These are phyloP conservation scores for Philaethria dido DNA, from an alignment of 2,888 invertebrate species.

Conservation along the genomic window DNA sequence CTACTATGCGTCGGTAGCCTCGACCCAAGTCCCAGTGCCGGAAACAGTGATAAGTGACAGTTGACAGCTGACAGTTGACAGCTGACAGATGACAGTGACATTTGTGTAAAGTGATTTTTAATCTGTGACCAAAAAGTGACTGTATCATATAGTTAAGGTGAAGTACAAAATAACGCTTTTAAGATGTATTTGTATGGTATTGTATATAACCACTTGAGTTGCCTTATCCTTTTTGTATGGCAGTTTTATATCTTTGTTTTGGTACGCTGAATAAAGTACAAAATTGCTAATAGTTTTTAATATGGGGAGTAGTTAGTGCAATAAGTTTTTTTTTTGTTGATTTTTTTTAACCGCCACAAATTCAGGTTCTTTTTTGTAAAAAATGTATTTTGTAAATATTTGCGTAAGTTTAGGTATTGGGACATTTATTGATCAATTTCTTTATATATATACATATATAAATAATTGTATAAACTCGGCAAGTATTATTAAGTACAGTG, in stretches of 20 bases:
- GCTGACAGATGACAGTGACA: constrained; percentile 34
- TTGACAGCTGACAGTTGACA: constrained; percentile 38
- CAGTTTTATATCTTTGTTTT: constrained; percentile 45
- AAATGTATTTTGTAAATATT: constrained; percentile 9
- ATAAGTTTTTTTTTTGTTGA: constrained; percentile 54
- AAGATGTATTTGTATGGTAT: constrained; percentile 56
- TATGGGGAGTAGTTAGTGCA: constrained; percentile 74
- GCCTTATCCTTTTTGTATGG: constrained; percentile 61
- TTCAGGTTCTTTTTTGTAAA: neutral
- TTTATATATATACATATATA: neutral
- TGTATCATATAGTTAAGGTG: constrained; percentile 59
- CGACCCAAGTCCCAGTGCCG: constrained; percentile 48
- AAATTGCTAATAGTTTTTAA: constrained; percentile 74
- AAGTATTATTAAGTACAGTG: constrained; percentile 2
- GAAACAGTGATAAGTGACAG: constrained; percentile 45
- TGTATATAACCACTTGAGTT: constrained; percentile 66
- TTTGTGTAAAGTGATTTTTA: constrained; percentile 14
- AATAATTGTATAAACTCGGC: constrained; percentile 1
- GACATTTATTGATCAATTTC: neutral
- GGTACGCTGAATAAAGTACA: constrained; percentile 76
- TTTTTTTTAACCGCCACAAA: constrained; percentile 7
- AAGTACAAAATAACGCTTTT: constrained; percentile 68
- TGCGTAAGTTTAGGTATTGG: neutral
- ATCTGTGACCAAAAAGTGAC: constrained; percentile 55
- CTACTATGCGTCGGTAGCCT: constrained; percentile 86